A percentile compares a stretch with the other conserved stretches of the same genome.
Conservation (phyloP, 1,140 invertebrate species). For the Drosophila tani region DNA sequence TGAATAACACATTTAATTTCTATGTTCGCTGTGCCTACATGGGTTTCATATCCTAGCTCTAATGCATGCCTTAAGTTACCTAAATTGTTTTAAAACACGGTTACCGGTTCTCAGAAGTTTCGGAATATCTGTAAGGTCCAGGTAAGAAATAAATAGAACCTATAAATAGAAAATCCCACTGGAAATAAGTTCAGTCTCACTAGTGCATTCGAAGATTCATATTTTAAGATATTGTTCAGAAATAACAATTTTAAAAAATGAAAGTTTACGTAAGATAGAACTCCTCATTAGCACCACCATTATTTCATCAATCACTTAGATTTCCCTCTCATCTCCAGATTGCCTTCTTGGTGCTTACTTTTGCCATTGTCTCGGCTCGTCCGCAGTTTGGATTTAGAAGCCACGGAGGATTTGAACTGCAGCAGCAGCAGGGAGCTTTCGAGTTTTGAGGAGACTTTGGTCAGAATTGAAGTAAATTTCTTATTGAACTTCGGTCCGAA, state of each 20-base stretch:
- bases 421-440: background rate
- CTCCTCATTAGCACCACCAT: background rate
- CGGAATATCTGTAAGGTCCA: background rate
- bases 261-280: background rate
- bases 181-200: background rate
- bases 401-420: background rate
- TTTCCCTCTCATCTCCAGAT: background rate
- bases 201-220: background rate
- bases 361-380: background rate
- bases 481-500: too few relatives aligned
- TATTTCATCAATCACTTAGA: too few relatives aligned
- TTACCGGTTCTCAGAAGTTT: background rate
- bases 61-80: too few relatives aligned
- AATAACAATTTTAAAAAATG: background rate
- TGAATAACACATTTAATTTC: too few relatives aligned
- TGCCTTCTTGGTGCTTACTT: background rate
- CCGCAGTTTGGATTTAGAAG: conserved; percentile 4
- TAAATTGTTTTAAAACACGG: too few relatives aligned
- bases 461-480: background rate
- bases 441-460: background rate
- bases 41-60: background rate
- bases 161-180: background rate
- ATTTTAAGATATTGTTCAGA: background rate
- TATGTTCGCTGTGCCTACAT: background rate
- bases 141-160: background rate